Evolutionary conservation across 2,113 vertebrate genomes (phyloP), one percentile per base, ranked within the genome.

Genomic region (Phrynocephalus versicolor): DNA sequence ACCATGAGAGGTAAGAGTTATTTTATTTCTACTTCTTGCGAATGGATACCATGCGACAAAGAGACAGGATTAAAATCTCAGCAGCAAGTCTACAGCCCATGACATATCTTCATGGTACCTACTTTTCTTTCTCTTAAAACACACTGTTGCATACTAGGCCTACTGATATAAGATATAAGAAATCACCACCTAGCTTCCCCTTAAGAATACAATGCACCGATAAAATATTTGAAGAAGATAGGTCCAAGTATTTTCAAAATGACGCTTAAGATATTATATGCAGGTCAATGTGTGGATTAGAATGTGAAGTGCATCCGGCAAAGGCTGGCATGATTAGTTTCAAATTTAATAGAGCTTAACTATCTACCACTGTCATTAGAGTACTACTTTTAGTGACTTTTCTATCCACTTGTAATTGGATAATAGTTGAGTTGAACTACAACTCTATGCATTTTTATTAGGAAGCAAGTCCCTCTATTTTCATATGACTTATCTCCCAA

Each of bases 1-100:
- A 88, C 81, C 91, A 97, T 97, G 97, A 95, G 92, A 97, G 97
- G 97, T 97, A 94, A 97, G 96, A 81, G 18, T 60, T 1, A 73
- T 37, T 76, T 69, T 25, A 14, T 67, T 64, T 41, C 1, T 0
- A 39, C 1, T 80, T 37, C 82, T 13, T 75, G 82, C 30, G 1
- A 74, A 35, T 2, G 71, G 67, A 82, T 75, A 76, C 57, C 67
- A 2, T 71, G 77, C 21, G 84, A 25, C 18, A 82, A 60, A 89
- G 30, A 72, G 70, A 39, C 65, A 78, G 80, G 1, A 14, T 9
- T 67, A 60, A 21, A 15, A 3, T 72, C 75, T 81, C 60, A 71
- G 35, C 60, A 71, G 35, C 74, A 89, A 79, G 85, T 86, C 2
- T 1, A 1, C 51, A 55, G 86, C 81, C 2, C 2, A 1, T 62